Conservation (phyloP, 2,113 vertebrate species). For the Thamnophis sirtalis region DNA sequence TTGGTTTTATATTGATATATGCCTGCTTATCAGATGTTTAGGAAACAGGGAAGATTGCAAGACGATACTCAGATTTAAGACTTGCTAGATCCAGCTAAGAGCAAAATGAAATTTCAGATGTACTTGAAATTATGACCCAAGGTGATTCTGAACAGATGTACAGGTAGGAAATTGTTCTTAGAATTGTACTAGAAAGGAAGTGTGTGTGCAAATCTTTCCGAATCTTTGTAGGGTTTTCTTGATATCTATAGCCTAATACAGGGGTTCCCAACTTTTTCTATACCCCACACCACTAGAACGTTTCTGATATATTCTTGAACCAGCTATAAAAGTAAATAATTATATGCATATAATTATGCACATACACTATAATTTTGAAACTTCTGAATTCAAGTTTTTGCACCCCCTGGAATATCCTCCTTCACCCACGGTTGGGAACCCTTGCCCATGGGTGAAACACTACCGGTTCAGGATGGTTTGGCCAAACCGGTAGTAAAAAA, state of each 20-base stretch:
- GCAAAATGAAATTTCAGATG: neutral
- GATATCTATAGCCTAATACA: neutral
- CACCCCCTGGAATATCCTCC: no score
- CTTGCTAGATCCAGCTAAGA: neutral
- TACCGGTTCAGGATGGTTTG: no score
- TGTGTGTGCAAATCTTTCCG: neutral
- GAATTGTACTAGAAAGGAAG: neutral
- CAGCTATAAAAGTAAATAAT: no score
- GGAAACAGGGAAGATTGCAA: neutral
- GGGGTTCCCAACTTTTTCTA: neutral
- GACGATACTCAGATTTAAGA: neutral
- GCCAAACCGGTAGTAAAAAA: no score
- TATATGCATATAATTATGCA: no score
- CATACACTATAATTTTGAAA: no score
- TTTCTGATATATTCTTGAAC: no score
- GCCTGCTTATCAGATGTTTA: neutral
- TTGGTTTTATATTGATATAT: neutral
- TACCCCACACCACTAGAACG: no score
- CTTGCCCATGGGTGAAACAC: no score
- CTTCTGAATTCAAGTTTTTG: no score
- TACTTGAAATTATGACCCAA: neutral
- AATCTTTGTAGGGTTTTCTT: neutral
- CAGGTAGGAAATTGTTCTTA: neutral
- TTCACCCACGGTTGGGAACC: no score
- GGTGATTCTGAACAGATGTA: neutral